phyloP scores from a whole-genome alignment of 2,113 vertebrate genomes.

The Synchiropus splendidus region DNA sequence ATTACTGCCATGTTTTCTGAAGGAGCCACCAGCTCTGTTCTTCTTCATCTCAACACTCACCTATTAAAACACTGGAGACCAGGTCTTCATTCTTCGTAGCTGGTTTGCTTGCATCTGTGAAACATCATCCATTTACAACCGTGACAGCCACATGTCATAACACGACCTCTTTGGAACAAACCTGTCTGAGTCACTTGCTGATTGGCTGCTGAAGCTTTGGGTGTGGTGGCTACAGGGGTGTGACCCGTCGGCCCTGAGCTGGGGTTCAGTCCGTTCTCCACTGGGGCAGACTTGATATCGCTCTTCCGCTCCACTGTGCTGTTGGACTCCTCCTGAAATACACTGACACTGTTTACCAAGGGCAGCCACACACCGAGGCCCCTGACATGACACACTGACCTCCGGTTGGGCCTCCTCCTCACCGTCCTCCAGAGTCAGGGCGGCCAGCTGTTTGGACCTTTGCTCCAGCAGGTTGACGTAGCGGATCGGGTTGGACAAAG shows the following conservation, averaged over 20 bases:
- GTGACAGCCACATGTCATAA: neutral
- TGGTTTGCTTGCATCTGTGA: conserved; percentile 81
- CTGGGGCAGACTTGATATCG: conserved; percentile 75
- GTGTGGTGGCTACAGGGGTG: conserved; percentile 32
- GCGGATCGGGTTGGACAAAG: conserved; percentile 93
- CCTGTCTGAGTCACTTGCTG: conserved; percentile 37
- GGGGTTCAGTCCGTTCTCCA: conserved; percentile 87
- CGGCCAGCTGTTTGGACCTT: conserved; percentile 91
- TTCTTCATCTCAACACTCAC: conserved; percentile 56
- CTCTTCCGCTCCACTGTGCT: conserved; percentile 70
- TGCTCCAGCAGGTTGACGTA: conserved; percentile 97
- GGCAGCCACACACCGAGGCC: too few species aligned
- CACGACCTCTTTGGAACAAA: neutral
- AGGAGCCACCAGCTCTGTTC: too few species aligned
- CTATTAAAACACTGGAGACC: conserved; percentile 87
- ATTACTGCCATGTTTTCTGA: too few species aligned
- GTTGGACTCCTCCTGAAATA: conserved; percentile 73
- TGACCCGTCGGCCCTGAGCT: conserved; percentile 73
- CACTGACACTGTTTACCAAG: too few species aligned
- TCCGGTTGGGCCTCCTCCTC: conserved; percentile 85
- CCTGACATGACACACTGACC: conserved; percentile 52
- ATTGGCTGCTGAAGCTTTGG: conserved; percentile 47
- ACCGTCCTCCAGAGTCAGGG: conserved; percentile 85
- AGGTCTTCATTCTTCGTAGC: conserved; percentile 90
- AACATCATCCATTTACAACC: conserved; percentile 7